Evolutionary conservation across 2,113 vertebrate species (phyloP), one percentile per base, ranked within the genome.

Genomic region (Montifringilla adamsi): DNA sequence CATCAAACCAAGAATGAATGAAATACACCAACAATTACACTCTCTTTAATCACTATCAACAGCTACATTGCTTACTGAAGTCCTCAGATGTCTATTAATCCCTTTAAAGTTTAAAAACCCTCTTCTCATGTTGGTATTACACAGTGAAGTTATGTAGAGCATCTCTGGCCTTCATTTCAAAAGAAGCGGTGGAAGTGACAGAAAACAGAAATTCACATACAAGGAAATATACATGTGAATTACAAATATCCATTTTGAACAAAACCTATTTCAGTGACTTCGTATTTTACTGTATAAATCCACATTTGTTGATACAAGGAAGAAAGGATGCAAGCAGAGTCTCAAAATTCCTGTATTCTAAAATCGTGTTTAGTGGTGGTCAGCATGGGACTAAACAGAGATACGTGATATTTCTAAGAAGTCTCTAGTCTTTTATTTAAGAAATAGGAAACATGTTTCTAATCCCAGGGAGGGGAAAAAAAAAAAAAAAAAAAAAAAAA

Each of bases 21-120:
- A 96, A 95, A 84, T 70, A 88, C 60, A 78, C 58, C 43, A 88
- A 55, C 2, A 6, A 41, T 72, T 44, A 56, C 4, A 43, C 35
- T 64, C 43, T 83, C 66, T 94, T 96, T 94, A 92, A 94, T 96
- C 27, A n/a, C 79, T 75, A 28, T n/a, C 35, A 81, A 52, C 8
- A 63, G 52, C 88, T 84, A 35, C 33, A 39, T 24, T 79, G 78
- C 49, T 91, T 50, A 52, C 8, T 75, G 46, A 83, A 66, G 59
- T 76, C 39, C 59, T 70, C 2, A 9, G 52, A 37, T n/a, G 39
- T 50, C 75, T 69, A 74, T 37, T 35, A 46, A 87, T 33, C 21
- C 58, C 59, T 43, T 43, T n/a, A 7, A 91, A 68, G 28, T 83
- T 66, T 20, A 86, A 33, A 69, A 83, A 62, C 68, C 13, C 53